A percentile compares a stretch with the other conserved stretches of the same genome.
Evolutionary conservation across 2,888 invertebrate species (phyloP).

Genomic region (Rotaria magnacalcarata): DNA sequence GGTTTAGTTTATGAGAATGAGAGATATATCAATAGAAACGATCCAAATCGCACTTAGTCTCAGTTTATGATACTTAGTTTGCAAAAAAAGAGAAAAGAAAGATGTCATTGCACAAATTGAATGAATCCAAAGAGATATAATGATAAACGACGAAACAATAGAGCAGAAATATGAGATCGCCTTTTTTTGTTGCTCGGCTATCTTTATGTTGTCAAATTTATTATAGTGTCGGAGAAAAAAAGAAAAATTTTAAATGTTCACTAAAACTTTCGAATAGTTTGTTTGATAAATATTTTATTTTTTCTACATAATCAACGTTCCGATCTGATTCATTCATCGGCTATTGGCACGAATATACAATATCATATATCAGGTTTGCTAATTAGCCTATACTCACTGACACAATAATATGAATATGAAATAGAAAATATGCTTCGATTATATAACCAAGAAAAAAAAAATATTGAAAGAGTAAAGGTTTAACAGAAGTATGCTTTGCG

Average conservation of each 20-base stretch:
- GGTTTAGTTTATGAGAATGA: not conserved
- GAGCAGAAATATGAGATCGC: not conserved
- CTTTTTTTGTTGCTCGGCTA: not conserved
- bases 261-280: not conserved
- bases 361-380: too few relatives aligned
- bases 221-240: not conserved
- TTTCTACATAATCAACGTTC: not conserved
- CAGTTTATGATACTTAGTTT: conserved; percentile 8
- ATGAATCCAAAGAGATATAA: not conserved
- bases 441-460: too few relatives aligned
- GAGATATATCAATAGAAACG: not conserved
- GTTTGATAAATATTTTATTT: not conserved
- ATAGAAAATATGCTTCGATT: too few relatives aligned
- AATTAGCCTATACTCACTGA: too few relatives aligned
- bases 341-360: not conserved
- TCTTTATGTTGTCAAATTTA: not conserved
- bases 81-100: not conserved
- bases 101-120: not conserved
- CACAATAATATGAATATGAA: too few relatives aligned
- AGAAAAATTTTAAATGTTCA: not conserved
- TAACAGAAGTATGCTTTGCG: not conserved
- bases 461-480: too few relatives aligned
- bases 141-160: not conserved
- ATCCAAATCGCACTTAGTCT: not conserved
- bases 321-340: not conserved